Percentiles rank a stretch among this genome's conserved stretches.
These are phyloP conservation scores for Tuberolachnus salignus DNA, from an alignment of 2,888 invertebrate genomes.

Conservation along the genomic window DNA sequence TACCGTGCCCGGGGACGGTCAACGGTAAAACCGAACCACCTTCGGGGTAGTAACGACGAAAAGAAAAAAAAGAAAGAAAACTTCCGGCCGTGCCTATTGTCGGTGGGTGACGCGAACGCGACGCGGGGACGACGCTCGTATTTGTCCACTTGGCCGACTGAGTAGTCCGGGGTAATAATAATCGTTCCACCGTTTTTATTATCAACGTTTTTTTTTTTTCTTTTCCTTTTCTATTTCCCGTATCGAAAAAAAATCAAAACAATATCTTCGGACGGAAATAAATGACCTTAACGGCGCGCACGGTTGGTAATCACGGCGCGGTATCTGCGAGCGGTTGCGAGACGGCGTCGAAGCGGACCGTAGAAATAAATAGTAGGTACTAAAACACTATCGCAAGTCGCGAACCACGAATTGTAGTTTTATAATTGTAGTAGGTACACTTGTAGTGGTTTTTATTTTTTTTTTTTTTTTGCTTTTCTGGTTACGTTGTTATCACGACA, in stretches of 20 bases:
- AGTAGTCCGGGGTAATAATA: background rate
- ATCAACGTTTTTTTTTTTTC: too few relatives aligned
- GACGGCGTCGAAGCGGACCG: too few relatives aligned
- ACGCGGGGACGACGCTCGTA: background rate
- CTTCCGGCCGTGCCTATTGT: background rate
- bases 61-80: background rate
- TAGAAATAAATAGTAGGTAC: too few relatives aligned
- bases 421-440: too few relatives aligned
- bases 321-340: too few relatives aligned
- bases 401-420: too few relatives aligned
- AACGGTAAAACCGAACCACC: too few relatives aligned
- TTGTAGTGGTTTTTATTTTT: too few relatives aligned
- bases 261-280: constrained; percentile 11
- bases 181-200: background rate
- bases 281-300: constrained; percentile 28
- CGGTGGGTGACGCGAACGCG: background rate
- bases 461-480: too few relatives aligned
- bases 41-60: background rate
- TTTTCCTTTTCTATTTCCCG: background rate
- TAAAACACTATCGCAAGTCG: too few relatives aligned
- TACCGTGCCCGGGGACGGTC: background rate
- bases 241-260: background rate
- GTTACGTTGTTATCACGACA: too few relatives aligned
- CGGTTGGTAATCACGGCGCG: background rate
- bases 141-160: background rate